Evolutionary conservation across 2,797 vertebrate species (phyloP), one percentile per base, ranked within the genome.

Genomic region (Pipistrellus pipistrellus): DNA sequence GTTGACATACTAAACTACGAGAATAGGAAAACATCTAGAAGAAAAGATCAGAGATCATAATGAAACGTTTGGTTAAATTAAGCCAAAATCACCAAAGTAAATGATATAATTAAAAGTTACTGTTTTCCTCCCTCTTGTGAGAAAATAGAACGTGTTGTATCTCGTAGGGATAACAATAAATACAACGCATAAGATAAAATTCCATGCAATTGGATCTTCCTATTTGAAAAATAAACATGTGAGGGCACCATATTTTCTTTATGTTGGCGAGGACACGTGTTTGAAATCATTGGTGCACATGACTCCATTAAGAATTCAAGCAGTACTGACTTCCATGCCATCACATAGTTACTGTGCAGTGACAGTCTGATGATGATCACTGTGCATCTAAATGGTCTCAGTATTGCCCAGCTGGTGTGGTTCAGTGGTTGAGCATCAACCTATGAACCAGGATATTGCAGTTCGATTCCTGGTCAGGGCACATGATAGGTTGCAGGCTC

Each of bases 1-100:
- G 64, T 5, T 38, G 35, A 69, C 76, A 75, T 64, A 30, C 6
- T 41, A 17, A 87, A 30, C 2, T n/a, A 64, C 87, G 53, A 76
- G 18, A 69, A 75, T 64, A 76, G 44, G 18, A 90, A 76, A 87
- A 30, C 44, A 81, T 53, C 51, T 64, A 15, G 32, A 92, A 80
- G 66, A 87, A 90, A 96, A 59, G 57, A 32, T 76, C n/a, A 71
- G 57, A 44, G 27, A 6, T 64, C n/a, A 21, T 64, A 90, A 88
- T 68, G 78, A 86, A 83, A 32, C 7, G 27, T 46, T 51, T 9
- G 81, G 48, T 81, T 25, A 73, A 51, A 59, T 83, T 46, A 75
- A 90, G n/a, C n/a, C 44, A 83, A 48, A 71, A 48, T 59, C 66
- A 51, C 8, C 10, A 53, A 38, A 59, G 5, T 66, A 62, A 93